Conservation (phyloP, 2,113 vertebrate genomes). For the Notarius quadriscutis region DNA sequence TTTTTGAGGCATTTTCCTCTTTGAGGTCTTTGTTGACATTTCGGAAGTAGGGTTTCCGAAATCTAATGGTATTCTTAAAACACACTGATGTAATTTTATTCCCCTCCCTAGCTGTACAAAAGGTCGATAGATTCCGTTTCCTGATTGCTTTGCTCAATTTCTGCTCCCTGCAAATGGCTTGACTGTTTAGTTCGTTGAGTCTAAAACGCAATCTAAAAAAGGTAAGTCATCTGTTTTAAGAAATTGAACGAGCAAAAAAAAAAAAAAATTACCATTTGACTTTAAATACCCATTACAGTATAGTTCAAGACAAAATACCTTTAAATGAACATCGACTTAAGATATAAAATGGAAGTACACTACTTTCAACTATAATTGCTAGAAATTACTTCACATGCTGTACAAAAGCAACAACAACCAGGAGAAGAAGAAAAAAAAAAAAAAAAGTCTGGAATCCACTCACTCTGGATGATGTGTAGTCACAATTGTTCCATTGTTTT, state of each 20-base stretch:
- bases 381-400: background rate
- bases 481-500: slow-evolving; percentile 12
- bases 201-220: background rate
- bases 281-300: background rate
- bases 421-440: background rate
- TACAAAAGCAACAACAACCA: background rate
- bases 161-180: background rate
- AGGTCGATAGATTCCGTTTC: background rate
- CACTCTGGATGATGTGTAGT: background rate
- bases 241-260: no score
- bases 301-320: background rate
- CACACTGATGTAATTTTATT: background rate
- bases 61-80: background rate
- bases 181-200: background rate
- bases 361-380: background rate
- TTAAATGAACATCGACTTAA: background rate
- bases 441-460: background rate
- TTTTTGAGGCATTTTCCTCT: background rate
- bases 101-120: background rate
- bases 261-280: background rate
- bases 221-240: no score
- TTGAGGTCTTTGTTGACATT: background rate
- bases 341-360: background rate
- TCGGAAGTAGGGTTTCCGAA: background rate
- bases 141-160: background rate